These are phyloP conservation scores for Polydrusus tereticollis DNA, from an alignment of 2,888 invertebrate genomes.

Conservation along the genomic window DNA sequence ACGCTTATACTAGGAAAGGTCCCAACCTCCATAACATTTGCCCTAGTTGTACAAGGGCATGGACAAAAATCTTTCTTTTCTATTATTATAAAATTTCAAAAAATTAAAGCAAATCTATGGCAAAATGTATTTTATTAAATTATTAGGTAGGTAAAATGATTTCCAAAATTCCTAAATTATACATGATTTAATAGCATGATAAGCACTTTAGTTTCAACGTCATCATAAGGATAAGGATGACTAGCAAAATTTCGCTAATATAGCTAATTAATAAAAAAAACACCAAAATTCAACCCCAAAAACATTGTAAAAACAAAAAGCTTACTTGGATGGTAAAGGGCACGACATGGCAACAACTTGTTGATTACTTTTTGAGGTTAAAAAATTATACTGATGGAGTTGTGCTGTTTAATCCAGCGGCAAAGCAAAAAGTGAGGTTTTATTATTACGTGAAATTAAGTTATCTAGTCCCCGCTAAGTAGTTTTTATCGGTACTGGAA, in stretches of 20 bases:
- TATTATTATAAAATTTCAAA: too few species aligned
- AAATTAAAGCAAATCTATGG: too few species aligned
- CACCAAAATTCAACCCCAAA: neutral
- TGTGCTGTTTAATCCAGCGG: constrained; percentile 13
- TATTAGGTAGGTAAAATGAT: neutral
- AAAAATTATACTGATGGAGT: constrained; percentile 22
- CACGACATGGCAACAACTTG: constrained; percentile 51
- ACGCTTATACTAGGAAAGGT: too few species aligned
- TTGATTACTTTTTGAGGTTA: constrained; percentile 44
- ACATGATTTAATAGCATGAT: constrained; percentile 34
- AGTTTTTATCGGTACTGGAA: constrained; percentile 50
- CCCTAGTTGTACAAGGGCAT: constrained; percentile 32
- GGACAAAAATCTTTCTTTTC: neutral
- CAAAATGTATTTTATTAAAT: too few species aligned
- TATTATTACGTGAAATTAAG: constrained; percentile 28
- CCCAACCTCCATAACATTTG: neutral
- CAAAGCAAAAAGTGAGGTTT: constrained; percentile 41
- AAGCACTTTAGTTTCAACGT: constrained; percentile 20
- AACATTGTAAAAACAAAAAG: constrained; percentile 1
- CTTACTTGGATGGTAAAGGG: constrained; percentile 44
- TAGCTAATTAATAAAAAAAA: neutral
- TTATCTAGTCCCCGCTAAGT: constrained; percentile 51
- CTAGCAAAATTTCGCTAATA: neutral
- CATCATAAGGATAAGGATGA: constrained; percentile 19
- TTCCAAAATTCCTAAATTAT: constrained; percentile 4